These are phyloP conservation scores for Taenaris catops DNA, from an alignment of 2,888 invertebrate genomes.

Conservation along the genomic window DNA sequence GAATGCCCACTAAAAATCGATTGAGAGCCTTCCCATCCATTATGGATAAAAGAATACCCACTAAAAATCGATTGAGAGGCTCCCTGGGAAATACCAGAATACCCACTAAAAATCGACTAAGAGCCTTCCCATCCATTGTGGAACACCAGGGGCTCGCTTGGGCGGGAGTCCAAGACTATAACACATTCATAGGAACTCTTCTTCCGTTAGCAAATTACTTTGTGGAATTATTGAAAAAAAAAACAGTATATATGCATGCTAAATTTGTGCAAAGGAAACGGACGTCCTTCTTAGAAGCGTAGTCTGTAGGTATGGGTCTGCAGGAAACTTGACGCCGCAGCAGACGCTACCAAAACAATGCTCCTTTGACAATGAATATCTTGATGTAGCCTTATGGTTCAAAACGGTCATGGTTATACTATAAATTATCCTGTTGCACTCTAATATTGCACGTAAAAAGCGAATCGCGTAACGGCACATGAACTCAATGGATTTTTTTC, in stretches of 20 bases:
- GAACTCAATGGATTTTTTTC: too few species aligned
- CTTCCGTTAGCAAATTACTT: slow-evolving; percentile 45
- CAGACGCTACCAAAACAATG: slow-evolving; percentile 47
- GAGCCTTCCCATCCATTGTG: too few species aligned
- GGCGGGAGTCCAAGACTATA: neutral
- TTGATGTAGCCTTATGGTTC: slow-evolving; percentile 19
- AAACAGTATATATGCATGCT: slow-evolving; percentile 34
- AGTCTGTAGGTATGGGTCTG: slow-evolving; percentile 38
- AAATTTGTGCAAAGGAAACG: slow-evolving; percentile 61
- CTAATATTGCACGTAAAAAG: slow-evolving; percentile 5
- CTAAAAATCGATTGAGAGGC: too few species aligned
- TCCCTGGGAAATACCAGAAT: too few species aligned
- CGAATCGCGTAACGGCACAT: too few species aligned
- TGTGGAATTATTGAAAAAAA: slow-evolving; percentile 10
- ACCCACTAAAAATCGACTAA: too few species aligned
- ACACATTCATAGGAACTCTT: slow-evolving; percentile 4
- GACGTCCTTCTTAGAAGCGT: slow-evolving; percentile 55
- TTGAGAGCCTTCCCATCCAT: too few species aligned
- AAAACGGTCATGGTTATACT: slow-evolving; percentile 13
- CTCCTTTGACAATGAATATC: slow-evolving; percentile 34
- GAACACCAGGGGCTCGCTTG: too few species aligned
- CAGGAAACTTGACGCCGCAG: slow-evolving; percentile 52
- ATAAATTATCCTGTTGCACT: slow-evolving; percentile 15
- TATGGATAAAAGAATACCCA: too few species aligned
- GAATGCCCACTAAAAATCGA: too few species aligned